Evolutionary conservation across 2,888 invertebrate species (phyloP), one percentile per base, ranked within the genome.

Genomic region (Drosophila subsilvestris): DNA sequence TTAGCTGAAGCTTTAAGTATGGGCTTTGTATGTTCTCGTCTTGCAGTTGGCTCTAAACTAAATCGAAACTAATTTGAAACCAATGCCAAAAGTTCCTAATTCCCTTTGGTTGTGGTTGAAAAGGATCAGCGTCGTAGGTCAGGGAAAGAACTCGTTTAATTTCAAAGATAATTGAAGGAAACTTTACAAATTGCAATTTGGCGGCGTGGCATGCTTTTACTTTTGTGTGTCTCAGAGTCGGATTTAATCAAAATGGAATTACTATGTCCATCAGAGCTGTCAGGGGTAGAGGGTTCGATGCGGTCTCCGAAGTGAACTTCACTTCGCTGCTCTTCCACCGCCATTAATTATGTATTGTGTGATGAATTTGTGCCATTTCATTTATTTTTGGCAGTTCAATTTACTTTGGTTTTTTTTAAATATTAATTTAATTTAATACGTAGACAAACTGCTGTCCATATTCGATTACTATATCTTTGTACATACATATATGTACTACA

Each of bases 171-270:
- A 37, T 37, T 37, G 37, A 37, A 37, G 37, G n/a, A n/a, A 37
- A 37, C 37, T 37, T 37, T n/a, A 37, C 37, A 37, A 6, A 14
- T 14, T 14, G 32, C 14, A 6, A 8, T 27, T 8, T 27, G 27
- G 8, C 9, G 27, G 8, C 9, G 27, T 27, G 27, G 9, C 9
- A 9, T 27, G 27, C 27, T 8, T 27, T 27, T 27, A 27, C 25
- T 25, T 12, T 32, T 14, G 37, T 37, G 32, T 5, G 37, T 14
- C 37, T 37, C 6, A n/a, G 37, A n/a, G n/a, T 37, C n/a, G 37
- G 37, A 37, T n/a, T 37, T 37, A 37, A 37, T 37, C 37, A 37
- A n/a, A 37, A 37, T 37, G n/a, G 37, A 37, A 37, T 37, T 37
- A 37, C 37, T 37, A 37, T 37, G 37, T 37, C 37, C 37, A 37